Percentiles rank a stretch among this genome's conserved stretches.
phyloP scores from a whole-genome alignment of 1,140 invertebrate species.

The Maconellicoccus hirsutus region DNA sequence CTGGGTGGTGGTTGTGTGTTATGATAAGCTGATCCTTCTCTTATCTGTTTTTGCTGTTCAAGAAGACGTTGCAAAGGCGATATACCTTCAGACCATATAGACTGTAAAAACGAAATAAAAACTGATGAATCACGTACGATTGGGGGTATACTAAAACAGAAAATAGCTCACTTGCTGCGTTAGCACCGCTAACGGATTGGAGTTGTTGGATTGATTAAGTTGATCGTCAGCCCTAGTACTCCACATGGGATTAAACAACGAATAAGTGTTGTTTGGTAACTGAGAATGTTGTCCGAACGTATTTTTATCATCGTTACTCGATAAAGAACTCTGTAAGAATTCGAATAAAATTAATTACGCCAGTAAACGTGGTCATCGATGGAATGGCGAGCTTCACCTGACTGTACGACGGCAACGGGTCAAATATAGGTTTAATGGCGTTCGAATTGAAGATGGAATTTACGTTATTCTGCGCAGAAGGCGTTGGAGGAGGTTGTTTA shows the following conservation, averaged over 20 bases:
- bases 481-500: not conserved
- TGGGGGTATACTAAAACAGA: not conserved
- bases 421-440: not conserved
- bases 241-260: constrained; percentile 2
- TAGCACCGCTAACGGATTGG: not conserved
- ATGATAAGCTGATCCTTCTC: constrained; percentile 14
- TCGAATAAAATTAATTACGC: too few relatives aligned
- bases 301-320: not conserved
- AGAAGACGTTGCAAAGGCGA: constrained; percentile 3
- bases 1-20: not conserved
- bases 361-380: not conserved
- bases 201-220: not conserved
- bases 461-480: not conserved
- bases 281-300: not conserved
- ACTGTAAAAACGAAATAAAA: not conserved
- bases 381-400: constrained; percentile 33
- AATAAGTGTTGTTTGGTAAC: constrained; percentile 7
- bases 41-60: not conserved
- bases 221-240: not conserved
- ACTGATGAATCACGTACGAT: too few relatives aligned
- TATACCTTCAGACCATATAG: constrained; percentile 11
- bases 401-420: constrained; percentile 96
- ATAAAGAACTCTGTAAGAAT: not conserved
- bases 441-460: not conserved
- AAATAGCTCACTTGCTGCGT: not conserved